Percentiles rank a stretch among this genome's conserved stretches.
phyloP scores from a whole-genome alignment of 1,140 invertebrate species.

The Alviniconcha marisindica region DNA sequence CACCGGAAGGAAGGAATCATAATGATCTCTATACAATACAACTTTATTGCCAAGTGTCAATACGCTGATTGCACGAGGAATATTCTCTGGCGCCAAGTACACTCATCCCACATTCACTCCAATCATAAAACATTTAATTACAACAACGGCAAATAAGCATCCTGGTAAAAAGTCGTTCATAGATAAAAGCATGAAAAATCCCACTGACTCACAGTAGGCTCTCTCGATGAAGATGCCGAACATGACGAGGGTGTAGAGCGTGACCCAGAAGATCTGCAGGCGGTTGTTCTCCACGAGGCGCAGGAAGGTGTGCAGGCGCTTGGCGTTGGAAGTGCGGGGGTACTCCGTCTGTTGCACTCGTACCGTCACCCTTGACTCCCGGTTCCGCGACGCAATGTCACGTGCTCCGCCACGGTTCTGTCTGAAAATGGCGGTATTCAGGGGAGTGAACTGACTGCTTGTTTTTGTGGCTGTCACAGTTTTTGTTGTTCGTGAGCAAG shows the following conservation, averaged over 20 bases:
- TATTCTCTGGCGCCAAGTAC: too few relatives aligned
- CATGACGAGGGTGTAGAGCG: slow-evolving; percentile 96
- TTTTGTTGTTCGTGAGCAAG: too few relatives aligned
- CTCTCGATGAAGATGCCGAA: slow-evolving; percentile 96
- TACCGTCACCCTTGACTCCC: slow-evolving; percentile 22
- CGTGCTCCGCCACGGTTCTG: background rate
- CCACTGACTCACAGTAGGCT: slow-evolving; percentile 89
- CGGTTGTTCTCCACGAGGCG: slow-evolving; percentile 89
- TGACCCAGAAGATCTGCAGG: slow-evolving; percentile 98
- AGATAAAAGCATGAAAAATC: too few relatives aligned
- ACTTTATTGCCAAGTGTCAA: too few relatives aligned
- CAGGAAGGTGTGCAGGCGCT: slow-evolving; percentile 82
- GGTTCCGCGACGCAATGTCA: slow-evolving; percentile 6
- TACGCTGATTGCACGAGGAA: too few relatives aligned
- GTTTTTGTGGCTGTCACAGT: too few relatives aligned
- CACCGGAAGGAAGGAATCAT: too few relatives aligned
- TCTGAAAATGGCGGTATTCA: background rate
- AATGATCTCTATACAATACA: too few relatives aligned
- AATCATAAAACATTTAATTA: background rate
- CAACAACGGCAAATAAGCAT: background rate
- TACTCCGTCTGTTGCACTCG: slow-evolving; percentile 10
- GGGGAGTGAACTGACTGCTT: too few relatives aligned
- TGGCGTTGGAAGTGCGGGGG: slow-evolving; percentile 43
- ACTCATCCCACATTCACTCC: too few relatives aligned
- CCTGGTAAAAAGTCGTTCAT: too few relatives aligned